These are phyloP conservation scores for Lasioglossum pauxillum DNA, from an alignment of 2,888 invertebrate species.

Conservation along the genomic window DNA sequence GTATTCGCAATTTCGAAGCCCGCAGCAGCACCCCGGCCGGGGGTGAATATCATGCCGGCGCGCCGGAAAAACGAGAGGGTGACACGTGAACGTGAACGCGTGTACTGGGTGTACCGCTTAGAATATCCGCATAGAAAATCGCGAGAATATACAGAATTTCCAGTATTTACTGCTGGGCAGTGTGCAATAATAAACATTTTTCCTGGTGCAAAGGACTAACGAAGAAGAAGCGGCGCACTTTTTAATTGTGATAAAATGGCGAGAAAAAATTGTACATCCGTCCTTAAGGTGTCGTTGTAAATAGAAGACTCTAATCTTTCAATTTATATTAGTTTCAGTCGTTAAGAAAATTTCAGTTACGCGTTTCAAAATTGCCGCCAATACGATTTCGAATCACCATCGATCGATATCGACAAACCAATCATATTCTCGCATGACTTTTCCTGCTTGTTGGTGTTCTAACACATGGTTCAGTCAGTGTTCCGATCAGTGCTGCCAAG, in stretches of 20 bases:
- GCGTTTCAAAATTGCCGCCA: too few species aligned
- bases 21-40: not conserved
- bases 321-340: not conserved
- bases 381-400: too few species aligned
- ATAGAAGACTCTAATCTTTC: not conserved
- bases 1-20: conserved; percentile 9
- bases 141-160: not conserved
- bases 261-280: not conserved
- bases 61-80: conserved; percentile 4
- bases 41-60: not conserved
- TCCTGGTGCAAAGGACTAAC: not conserved
- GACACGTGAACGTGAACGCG: not conserved
- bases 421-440: too few species aligned
- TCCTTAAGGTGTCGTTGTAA: not conserved
- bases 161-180: not conserved
- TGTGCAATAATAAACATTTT: not conserved
- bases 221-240: not conserved
- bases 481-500: too few species aligned
- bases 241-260: not conserved
- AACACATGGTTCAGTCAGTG: too few species aligned
- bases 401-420: too few species aligned
- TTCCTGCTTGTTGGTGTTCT: too few species aligned
- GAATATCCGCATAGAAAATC: not conserved
- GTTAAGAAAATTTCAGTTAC: not conserved
- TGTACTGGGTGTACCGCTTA: conserved; percentile 3